These are phyloP conservation scores for Xestia sexstrigata DNA, from an alignment of 2,888 invertebrate genomes.

Conservation along the genomic window DNA sequence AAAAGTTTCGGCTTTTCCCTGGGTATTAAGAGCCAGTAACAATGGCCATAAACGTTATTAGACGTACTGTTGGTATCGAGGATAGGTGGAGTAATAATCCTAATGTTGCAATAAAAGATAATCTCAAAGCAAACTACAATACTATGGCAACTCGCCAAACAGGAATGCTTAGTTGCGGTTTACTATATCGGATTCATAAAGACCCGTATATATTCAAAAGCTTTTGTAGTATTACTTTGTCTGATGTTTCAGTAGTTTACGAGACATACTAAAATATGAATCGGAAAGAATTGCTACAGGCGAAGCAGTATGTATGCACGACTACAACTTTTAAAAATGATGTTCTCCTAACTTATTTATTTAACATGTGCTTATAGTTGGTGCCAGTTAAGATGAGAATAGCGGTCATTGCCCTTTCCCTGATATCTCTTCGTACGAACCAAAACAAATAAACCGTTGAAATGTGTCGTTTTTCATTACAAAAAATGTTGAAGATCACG, in stretches of 20 bases:
- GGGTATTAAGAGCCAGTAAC: background rate
- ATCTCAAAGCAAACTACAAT: slow-evolving; percentile 25
- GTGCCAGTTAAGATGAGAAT: no score
- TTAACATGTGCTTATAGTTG: no score
- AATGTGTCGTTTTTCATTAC: no score
- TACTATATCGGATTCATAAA: slow-evolving; percentile 11
- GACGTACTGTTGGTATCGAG: background rate
- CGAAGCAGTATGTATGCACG: no score
- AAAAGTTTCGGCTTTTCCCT: background rate
- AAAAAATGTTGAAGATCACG: no score
- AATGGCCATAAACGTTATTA: background rate
- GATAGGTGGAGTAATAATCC: slow-evolving; percentile 11
- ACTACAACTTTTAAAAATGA: no score
- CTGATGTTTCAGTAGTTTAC: background rate
- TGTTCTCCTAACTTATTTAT: no score
- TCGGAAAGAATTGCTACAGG: no score
- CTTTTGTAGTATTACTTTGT: slow-evolving; percentile 1
- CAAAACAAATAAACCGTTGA: no score
- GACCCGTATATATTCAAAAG: slow-evolving; percentile 17
- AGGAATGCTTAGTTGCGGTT: slow-evolving; percentile 19
- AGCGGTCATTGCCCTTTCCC: no score
- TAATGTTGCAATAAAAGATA: slow-evolving; percentile 35
- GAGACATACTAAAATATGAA: background rate
- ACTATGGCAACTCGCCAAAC: slow-evolving; percentile 40
- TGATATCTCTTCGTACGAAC: no score